phyloP scores from a whole-genome alignment of 2,888 invertebrate species.

The Ceramica pisi region DNA sequence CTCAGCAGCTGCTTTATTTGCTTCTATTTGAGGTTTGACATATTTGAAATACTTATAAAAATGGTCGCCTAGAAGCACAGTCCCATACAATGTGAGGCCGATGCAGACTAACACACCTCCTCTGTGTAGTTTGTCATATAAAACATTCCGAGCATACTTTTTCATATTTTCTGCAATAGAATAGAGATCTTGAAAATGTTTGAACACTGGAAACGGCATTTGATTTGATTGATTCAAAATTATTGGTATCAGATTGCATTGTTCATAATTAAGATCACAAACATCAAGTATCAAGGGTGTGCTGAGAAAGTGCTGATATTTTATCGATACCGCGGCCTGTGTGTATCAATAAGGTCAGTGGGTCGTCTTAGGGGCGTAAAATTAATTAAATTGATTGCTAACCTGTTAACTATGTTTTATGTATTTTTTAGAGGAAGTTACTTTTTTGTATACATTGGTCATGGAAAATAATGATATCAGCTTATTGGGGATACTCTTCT shows the following conservation, averaged over 20 bases:
- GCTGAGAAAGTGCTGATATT: neutral
- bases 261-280: neutral
- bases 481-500: neutral
- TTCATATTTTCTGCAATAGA: conserved; percentile 80
- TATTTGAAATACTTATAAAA: conserved; percentile 85
- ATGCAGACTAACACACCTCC: conserved; percentile 86
- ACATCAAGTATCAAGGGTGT: neutral
- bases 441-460: neutral
- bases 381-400: neutral
- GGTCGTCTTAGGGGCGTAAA: too few species aligned
- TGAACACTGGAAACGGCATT: neutral
- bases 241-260: neutral
- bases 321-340: neutral
- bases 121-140: conserved; percentile 88
- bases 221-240: neutral
- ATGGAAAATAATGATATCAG: neutral
- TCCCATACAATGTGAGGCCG: conserved; percentile 82
- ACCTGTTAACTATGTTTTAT: conserved; percentile 3
- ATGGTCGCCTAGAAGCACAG: conserved; percentile 79
- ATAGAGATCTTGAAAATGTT: conserved; percentile 6
- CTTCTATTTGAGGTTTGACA: conserved; percentile 83
- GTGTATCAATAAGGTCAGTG: neutral
- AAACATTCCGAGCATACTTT: conserved; percentile 80
- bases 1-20: conserved; percentile 81
- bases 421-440: neutral